Conservation (phyloP, 2,797 vertebrate genomes). For the Sebastes oblongus region DNA sequence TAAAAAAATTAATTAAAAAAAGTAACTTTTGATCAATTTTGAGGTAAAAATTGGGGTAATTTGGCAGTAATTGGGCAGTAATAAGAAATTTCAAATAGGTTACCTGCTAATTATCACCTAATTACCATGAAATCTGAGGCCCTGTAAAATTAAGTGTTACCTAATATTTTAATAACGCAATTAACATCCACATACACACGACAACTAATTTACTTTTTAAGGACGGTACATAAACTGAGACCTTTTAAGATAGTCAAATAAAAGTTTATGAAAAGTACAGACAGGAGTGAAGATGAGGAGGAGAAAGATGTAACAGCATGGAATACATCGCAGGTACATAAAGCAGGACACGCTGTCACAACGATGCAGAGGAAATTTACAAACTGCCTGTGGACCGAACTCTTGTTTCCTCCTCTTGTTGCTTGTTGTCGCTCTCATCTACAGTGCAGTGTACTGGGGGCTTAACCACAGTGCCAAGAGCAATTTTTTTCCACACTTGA, state of each 20-base stretch:
- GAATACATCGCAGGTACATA: not conserved
- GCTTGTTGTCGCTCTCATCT: conserved; percentile 1
- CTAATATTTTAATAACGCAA: no score
- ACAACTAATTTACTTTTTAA: not conserved
- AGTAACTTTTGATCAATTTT: no score
- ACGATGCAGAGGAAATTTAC: conserved; percentile 13
- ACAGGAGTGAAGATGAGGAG: not conserved
- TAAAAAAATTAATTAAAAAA: no score
- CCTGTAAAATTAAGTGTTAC: no score
- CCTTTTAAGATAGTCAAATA: not conserved
- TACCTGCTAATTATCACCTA: no score
- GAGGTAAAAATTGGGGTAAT: no score
- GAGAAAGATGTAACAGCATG: not conserved
- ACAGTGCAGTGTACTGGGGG: conserved; percentile 3
- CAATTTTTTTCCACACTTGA: conserved; percentile 50
- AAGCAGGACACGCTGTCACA: conserved; percentile 9
- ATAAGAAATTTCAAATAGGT: no score
- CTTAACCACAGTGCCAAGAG: conserved; percentile 39
- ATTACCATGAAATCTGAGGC: no score
- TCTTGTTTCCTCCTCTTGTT: conserved; percentile 4
- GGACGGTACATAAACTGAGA: not conserved
- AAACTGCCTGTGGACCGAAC: conserved; percentile 26
- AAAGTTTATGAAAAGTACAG: not conserved
- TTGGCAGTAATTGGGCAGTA: no score
- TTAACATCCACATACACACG: not conserved